Base-by-base conservation (phyloP, 2,888 invertebrate genomes). In the Nomada ruficornis region DNA sequence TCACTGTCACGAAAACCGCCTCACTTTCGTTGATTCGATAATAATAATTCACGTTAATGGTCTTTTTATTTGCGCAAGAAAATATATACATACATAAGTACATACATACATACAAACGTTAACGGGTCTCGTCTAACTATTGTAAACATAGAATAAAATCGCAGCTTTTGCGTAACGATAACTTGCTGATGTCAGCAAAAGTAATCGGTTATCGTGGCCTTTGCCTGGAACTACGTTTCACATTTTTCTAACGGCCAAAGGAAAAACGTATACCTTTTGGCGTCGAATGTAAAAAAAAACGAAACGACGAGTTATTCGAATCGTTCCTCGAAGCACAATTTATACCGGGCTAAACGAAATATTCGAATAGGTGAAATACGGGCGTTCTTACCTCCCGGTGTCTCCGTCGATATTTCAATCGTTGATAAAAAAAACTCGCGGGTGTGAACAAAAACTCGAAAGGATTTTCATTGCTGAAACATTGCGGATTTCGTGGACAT, bases 271-370 rank as follows among this genome's bases (percentile, higher is more conserved):
- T 23, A 54, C 9, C 47, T 64, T 50, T 29, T 11, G 18, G 9
- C 52, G 29, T 23, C n/a, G 23, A 55, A 62, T 15, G 52, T 23
- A 23, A 20, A 36, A n/a, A 15, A 52, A 54, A n/a, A 10, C 29
- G 36, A 59, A 42, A 7, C 26, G 18, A 67, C 54, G 78, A 15
- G 54, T 36, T 18, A 60, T 59, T 71, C 59, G 62, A 64, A 64
- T 72, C 76, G 80, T 82, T 82, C 68, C 71, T 82, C 71, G 75
- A 80, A 68, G 55, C 70, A 71, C 67, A 74, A 70, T 82, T 63
- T 75, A 75, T 71, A 70, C 65, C 20, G 42, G 20, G 65, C 60
- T 29, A 57, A 80, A 47, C 13, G 42, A 29, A 67, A 18, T 13
- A 26, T 50, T 44, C 26, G 55, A 26, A 47, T 54, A 47, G 44